A percentile compares a stretch with the other conserved stretches of the same genome.
Conservation (phyloP, 2,888 invertebrate species). For the Allolobophora icterica region DNA sequence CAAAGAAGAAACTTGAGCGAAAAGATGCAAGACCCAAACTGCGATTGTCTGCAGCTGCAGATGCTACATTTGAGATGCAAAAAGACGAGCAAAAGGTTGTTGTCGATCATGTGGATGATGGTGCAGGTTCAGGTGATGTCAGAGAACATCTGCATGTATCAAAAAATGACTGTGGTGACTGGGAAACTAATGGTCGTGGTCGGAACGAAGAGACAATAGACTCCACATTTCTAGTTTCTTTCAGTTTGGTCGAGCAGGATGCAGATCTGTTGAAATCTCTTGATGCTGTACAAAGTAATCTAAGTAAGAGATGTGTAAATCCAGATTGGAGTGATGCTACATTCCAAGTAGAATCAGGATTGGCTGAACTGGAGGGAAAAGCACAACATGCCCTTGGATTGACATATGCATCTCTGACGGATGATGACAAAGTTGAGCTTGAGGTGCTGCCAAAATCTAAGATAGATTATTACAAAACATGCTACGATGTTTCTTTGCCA, state of each 20-base stretch:
- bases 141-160: not conserved
- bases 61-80: not conserved
- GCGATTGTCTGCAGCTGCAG: not conserved
- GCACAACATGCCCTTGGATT: not conserved
- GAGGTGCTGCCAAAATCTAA: not conserved
- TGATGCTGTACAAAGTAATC: not conserved
- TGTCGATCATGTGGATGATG: not conserved
- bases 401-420: not conserved
- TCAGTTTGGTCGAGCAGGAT: not conserved
- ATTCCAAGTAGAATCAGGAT: not conserved
- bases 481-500: not conserved
- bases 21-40: too few relatives aligned
- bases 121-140: not conserved
- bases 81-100: not conserved
- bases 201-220: not conserved
- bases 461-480: slow-evolving; percentile 3
- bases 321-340: not conserved
- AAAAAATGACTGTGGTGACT: not conserved
- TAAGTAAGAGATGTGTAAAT: not conserved
- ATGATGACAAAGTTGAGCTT: not conserved
- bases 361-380: not conserved
- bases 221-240: not conserved
- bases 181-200: not conserved
- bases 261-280: not conserved
- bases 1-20: not conserved